phyloP scores from a whole-genome alignment of 2,113 vertebrate species.

The Nanger granti region DNA sequence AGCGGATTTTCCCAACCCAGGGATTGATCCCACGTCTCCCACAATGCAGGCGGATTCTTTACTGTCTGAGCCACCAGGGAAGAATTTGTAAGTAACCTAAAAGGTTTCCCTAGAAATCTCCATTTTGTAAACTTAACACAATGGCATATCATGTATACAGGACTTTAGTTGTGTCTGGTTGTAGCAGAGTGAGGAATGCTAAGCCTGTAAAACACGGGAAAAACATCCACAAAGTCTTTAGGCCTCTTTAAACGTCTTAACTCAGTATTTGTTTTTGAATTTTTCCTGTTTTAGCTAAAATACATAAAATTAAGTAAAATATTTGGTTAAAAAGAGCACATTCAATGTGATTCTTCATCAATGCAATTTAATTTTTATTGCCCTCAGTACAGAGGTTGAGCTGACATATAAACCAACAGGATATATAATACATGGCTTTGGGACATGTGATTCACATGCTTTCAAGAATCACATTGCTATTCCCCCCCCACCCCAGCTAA shows the following conservation, averaged over 20 bases:
- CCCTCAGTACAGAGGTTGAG: slow-evolving; percentile 25
- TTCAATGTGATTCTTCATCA: slow-evolving; percentile 33
- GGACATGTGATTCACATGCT: neutral
- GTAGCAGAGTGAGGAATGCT: neutral
- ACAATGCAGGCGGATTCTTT: neutral
- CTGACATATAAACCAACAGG: neutral
- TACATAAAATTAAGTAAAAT: slow-evolving; percentile 31
- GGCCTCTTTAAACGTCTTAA: neutral
- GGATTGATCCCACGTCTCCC: neutral
- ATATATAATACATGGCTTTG: neutral
- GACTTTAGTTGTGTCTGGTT: neutral
- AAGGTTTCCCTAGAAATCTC: neutral
- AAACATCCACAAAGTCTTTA: neutral
- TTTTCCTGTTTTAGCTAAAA: slow-evolving; percentile 43
- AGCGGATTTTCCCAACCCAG: neutral
- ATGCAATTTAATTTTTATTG: slow-evolving; percentile 42
- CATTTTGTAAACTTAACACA: neutral
- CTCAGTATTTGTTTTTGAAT: slow-evolving; percentile 46
- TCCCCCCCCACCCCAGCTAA: rapidly evolving
- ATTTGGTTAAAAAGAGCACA: neutral
- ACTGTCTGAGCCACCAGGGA: neutral
- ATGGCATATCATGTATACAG: rapidly evolving
- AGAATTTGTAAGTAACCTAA: neutral
- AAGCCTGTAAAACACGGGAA: neutral
- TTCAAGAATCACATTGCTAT: neutral